Evolutionary conservation across 2,797 vertebrate genomes (phyloP), one percentile per base, ranked within the genome.

Genomic region (Lagorchestes hirsutus): DNA sequence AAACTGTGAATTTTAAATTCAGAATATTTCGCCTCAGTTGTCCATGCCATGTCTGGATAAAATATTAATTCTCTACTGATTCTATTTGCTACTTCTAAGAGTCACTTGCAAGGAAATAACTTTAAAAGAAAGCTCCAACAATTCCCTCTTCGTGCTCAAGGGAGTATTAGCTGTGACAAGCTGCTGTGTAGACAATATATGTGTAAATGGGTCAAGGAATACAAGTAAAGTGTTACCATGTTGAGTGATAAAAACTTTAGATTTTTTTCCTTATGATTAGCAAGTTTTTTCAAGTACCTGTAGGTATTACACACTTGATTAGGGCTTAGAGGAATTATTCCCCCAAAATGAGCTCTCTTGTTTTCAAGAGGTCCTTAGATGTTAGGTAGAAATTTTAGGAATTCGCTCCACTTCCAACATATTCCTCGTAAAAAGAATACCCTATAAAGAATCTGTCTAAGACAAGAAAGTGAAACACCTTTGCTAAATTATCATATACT

Each of bases 1-100:
- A 90, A 0, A 13, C 57, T 91, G 94, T 93, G 46, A 59, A 0
- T 95, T 0, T 96, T 96, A 96, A 98, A 97, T 97, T 34, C 8
- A 4, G 62, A 97, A 16, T 62, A 4, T 96, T 50, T 91, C 1
- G 0, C 13, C 34, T 97, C 62, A 87, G 5, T 92, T 95, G 46
- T 5, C 34, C 0, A 1, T 57, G 5, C 3, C 0, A 0, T 6
- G 4, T 82, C 87, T 93, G 87, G 55, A 50, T 40, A 54, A 97
- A 96, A 94, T 1, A 90, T 0, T 93, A 55, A 58, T 96, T 97
- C 93, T 46, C 67, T 96, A 82, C 34, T 22, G 0, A 5, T n/a
- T 96, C 57, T 95, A 6, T 95, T n/a, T 92, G 27, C 12, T 95
- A 9, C 59, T 57, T 97, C 27, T 92, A 74, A 93, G 58, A 57